phyloP scores from a whole-genome alignment of 2,797 vertebrate genomes.

The Acipenser ruthenus region DNA sequence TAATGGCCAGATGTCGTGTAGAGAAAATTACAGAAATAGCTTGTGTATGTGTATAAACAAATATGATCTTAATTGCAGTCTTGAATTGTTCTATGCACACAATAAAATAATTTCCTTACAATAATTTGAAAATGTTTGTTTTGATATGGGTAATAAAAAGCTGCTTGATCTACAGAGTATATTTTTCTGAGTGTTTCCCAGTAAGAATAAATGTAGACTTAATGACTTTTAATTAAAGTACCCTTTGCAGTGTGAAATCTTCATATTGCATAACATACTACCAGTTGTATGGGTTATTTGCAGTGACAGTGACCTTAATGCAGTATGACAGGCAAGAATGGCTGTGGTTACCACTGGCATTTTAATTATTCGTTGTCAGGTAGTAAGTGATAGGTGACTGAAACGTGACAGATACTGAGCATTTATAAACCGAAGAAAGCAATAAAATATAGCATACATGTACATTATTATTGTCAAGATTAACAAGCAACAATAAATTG shows the following conservation, averaged over 20 bases:
- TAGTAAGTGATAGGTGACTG: background rate
- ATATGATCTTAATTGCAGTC: no score
- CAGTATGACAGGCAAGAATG: background rate
- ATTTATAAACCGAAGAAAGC: background rate
- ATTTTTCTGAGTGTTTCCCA: background rate
- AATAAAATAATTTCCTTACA: no score
- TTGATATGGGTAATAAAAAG: no score
- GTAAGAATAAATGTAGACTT: background rate
- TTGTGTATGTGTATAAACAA: no score
- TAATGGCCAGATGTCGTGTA: no score
- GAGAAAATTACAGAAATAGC: no score
- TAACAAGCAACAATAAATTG: no score
- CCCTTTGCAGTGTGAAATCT: background rate
- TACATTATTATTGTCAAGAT: no score
- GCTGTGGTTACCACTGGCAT: background rate
- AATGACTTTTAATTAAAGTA: background rate
- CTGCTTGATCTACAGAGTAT: no score
- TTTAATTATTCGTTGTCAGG: slow-evolving; percentile 3
- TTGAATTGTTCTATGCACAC: no score
- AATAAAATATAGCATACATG: background rate
- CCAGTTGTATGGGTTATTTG: background rate
- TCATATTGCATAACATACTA: background rate
- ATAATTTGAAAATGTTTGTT: no score
- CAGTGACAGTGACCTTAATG: background rate
- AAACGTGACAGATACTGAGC: background rate